Evolutionary conservation across 1,140 invertebrate species (phyloP).

Genomic region (Ceratina australensis): DNA sequence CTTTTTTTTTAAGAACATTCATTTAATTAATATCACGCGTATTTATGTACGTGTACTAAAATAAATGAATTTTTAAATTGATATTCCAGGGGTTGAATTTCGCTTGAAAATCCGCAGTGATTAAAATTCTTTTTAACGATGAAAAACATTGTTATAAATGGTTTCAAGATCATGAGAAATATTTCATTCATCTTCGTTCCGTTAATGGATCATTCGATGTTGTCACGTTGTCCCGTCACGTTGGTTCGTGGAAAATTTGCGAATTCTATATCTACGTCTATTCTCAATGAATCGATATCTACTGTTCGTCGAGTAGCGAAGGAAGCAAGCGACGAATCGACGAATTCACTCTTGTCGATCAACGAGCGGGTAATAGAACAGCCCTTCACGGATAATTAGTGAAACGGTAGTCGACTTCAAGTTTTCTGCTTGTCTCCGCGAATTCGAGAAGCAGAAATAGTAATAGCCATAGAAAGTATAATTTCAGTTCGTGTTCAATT

Average conservation of each 20-base stretch:
- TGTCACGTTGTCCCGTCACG: background rate
- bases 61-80: no score
- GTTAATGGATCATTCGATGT: constrained; percentile 2
- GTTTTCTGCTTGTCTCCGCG: background rate
- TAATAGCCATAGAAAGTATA: background rate
- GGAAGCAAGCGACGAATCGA: background rate
- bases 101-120: no score
- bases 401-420: background rate
- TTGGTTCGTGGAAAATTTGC: background rate
- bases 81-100: no score
- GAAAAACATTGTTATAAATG: background rate
- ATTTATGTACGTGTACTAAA: no score
- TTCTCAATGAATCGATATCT: background rate
- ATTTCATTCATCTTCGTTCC: constrained; percentile 1
- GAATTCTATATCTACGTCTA: constrained; percentile 12
- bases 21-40: no score
- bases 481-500: constrained; percentile 16
- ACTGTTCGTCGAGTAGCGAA: background rate
- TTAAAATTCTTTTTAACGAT: no score
- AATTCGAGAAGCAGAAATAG: background rate
- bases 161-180: background rate
- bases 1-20: no score
- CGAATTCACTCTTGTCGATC: background rate
- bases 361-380: background rate
- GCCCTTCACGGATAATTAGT: constrained; percentile 12